phyloP scores from a whole-genome alignment of 2,113 vertebrate genomes.

The Echinops telfairi region DNA sequence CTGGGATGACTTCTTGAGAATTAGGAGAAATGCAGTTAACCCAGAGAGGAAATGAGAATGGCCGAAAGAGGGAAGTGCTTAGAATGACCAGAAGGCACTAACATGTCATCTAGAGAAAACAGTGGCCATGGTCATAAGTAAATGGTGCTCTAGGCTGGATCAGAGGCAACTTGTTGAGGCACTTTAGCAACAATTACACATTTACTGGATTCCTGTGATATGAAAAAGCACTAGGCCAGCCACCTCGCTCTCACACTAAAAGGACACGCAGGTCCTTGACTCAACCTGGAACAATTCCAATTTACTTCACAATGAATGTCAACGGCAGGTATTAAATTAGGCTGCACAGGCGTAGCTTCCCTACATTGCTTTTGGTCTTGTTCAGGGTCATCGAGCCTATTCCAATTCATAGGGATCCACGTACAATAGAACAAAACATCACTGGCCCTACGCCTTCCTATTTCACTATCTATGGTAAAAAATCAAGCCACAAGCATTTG shows the following conservation, averaged over 20 bases:
- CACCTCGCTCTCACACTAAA: not conserved
- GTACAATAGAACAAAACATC: too few species aligned
- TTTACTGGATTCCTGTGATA: not conserved
- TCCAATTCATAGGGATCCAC: too few species aligned
- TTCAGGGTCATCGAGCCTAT: too few species aligned
- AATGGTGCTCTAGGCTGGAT: not conserved
- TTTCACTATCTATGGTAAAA: not conserved
- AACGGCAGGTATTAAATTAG: not conserved
- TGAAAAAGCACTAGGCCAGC: not conserved
- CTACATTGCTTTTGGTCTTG: not conserved
- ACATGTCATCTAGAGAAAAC: not conserved
- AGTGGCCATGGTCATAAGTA: not conserved
- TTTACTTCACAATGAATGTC: not conserved
- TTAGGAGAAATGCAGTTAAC: not conserved
- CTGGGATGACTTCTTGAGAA: not conserved
- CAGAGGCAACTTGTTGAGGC: not conserved
- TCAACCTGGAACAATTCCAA: not conserved
- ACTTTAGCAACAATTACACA: constrained; percentile 34
- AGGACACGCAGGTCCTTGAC: not conserved
- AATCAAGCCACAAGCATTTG: not conserved
- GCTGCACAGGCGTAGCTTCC: not conserved
- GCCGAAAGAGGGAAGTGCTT: not conserved
- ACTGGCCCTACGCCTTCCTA: not conserved
- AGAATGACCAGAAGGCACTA: not conserved
- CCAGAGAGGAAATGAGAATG: not conserved